Percentiles rank a stretch among this genome's conserved stretches.
Evolutionary conservation across 2,888 invertebrate species (phyloP).

Genomic region (Sicus ferrugineus): DNA sequence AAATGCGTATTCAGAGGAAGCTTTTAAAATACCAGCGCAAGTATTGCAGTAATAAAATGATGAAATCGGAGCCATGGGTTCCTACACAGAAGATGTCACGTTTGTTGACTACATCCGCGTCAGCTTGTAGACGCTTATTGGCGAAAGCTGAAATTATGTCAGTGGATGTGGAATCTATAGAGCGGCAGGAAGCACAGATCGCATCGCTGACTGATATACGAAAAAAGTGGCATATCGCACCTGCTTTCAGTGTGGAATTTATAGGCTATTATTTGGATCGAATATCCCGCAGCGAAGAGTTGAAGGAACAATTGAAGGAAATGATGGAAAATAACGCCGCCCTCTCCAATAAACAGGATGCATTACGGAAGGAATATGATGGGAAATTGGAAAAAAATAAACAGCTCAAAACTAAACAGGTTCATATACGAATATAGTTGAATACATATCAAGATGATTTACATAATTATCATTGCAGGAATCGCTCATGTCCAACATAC

Average conservation of each 20-base stretch:
- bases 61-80: constrained; percentile 86
- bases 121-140: constrained; percentile 82
- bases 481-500: constrained; percentile 52
- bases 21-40: constrained; percentile 85
- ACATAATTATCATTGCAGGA: constrained; percentile 35
- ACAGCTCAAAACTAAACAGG: constrained; percentile 71
- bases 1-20: constrained; percentile 80
- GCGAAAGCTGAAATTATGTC: constrained; percentile 92
- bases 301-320: constrained; percentile 80
- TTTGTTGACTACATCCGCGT: constrained; percentile 87
- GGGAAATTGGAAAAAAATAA: constrained; percentile 73
- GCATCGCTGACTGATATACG: constrained; percentile 84
- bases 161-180: constrained; percentile 80
- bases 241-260: constrained; percentile 94
- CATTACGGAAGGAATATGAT: constrained; percentile 79
- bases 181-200: constrained; percentile 83
- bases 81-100: constrained; percentile 96
- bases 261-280: constrained; percentile 93
- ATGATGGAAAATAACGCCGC: constrained; percentile 77
- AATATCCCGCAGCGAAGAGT: constrained; percentile 79
- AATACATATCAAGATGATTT: not conserved
- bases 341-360: constrained; percentile 80
- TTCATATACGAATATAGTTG: not conserved
- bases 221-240: constrained; percentile 93
- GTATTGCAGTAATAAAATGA: constrained; percentile 77